A percentile compares a stretch with the other conserved stretches of the same genome.
Conservation (phyloP, 2,888 invertebrate genomes). For the Plagiodera versicolora region DNA sequence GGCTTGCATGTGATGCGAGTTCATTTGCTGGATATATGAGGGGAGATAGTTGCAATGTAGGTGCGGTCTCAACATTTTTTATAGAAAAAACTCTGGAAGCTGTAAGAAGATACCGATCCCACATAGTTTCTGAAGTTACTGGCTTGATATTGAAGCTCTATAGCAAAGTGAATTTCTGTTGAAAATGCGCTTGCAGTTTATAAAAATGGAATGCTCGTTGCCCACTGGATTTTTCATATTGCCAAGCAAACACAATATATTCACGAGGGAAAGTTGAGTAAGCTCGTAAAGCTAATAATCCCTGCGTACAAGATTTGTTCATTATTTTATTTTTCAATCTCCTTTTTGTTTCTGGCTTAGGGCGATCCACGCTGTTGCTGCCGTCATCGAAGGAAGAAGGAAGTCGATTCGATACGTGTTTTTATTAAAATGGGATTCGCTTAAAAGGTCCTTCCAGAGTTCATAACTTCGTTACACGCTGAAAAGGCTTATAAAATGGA, state of each 20-base stretch:
- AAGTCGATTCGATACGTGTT: neutral
- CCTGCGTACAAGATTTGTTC: neutral
- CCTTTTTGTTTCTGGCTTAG: slow-evolving; percentile 6
- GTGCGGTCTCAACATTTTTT: no score
- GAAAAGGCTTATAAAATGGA: slow-evolving; percentile 7
- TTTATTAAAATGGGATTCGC: slow-evolving; percentile 11
- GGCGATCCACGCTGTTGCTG: neutral
- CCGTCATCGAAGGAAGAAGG: neutral
- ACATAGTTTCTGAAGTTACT: no score
- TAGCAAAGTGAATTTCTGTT: no score
- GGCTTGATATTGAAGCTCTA: no score
- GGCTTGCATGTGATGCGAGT: neutral
- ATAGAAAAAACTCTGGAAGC: no score
- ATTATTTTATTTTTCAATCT: slow-evolving; percentile 8
- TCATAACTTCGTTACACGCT: slow-evolving; percentile 1
- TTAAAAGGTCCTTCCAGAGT: neutral
- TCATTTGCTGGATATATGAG: neutral
- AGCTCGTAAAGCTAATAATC: neutral
- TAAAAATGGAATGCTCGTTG: neutral
- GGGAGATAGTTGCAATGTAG: no score
- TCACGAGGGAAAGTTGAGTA: neutral
- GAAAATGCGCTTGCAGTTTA: no score
- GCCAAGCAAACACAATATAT: neutral
- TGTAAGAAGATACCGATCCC: no score
- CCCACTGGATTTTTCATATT: neutral